Evolutionary conservation across 1,140 invertebrate genomes (phyloP), one percentile per base, ranked within the genome.

Genomic region (Panonychus citri): DNA sequence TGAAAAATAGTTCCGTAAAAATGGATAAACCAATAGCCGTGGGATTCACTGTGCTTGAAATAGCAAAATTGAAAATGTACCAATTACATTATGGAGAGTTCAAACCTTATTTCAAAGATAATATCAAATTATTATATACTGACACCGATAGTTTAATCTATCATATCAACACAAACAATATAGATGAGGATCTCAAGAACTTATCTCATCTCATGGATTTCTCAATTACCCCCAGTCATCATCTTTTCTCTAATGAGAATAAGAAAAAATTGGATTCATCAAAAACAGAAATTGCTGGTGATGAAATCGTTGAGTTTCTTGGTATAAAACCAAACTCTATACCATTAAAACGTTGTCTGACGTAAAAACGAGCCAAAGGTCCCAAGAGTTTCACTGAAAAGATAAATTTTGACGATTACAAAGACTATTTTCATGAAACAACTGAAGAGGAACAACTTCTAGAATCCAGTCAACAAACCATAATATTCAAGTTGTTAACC

Each of bases 231-330:
- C n/a, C 25, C 34, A 43, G 58, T 60, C 34, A 62, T 49, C 42
- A 59, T 2, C 30, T 60, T 56, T 52, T 27, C n/a, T 19, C 27
- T 64, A 3, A 61, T 48, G 13, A 67, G 30, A 73, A 74, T 60
- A 72, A 71, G 62, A 75, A 75, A 59, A 66, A 71, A 5, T 21
- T 71, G 3, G 71, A 72, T 8, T 68, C 71, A 63, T 69, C 74
- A 60, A 75, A 73, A 64, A 71, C 73, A 65, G 73, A 75, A 63
- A 63, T 63, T 21, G 65, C 64, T 57, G 68, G 68, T 12, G 57
- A 56, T 53, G 62, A 66, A 42, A 65, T 73, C 49, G 59, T 40
- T 13, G 64, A 68, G 61, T 74, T 67, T 65, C 55, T 70, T 46
- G 69, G 68, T 13, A 55, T 73, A 49, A 60, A 64, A 55, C 57